Conservation (phyloP, 1,140 invertebrate genomes). For the Heliconius hermathena region DNA sequence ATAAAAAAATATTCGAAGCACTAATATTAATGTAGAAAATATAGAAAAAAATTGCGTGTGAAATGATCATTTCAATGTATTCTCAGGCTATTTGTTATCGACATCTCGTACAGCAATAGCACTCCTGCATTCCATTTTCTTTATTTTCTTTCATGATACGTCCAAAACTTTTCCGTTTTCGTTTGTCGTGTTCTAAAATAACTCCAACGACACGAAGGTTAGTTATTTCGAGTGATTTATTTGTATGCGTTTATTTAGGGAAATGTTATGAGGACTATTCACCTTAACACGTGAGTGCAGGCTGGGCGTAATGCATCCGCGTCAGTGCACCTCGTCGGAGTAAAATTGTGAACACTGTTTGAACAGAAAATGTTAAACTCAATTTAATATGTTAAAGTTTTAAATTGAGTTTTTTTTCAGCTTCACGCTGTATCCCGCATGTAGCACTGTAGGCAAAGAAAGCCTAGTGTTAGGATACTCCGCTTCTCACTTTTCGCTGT, state of each 20-base stretch:
- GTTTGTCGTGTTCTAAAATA: slow-evolving; percentile 6
- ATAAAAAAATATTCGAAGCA: not conserved
- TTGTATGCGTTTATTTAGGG: slow-evolving; percentile 23
- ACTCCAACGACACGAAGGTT: slow-evolving; percentile 18
- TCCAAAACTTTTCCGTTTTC: slow-evolving; percentile 26
- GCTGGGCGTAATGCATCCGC: slow-evolving; percentile 5
- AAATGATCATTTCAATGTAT: slow-evolving; percentile 21
- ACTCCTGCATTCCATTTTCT: slow-evolving; percentile 19
- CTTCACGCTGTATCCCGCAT: no score
- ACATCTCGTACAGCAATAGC: slow-evolving; percentile 15
- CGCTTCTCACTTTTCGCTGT: no score
- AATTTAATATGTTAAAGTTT: not conserved
- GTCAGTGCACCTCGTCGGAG: not conserved
- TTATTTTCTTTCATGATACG: slow-evolving; percentile 34
- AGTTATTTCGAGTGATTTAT: slow-evolving; percentile 22
- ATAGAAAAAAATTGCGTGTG: not conserved
- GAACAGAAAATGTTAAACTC: slow-evolving; percentile 20
- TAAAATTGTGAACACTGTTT: slow-evolving; percentile 3
- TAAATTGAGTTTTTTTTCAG: not conserved
- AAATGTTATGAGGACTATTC: slow-evolving; percentile 21
- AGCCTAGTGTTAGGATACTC: no score
- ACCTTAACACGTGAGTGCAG: slow-evolving; percentile 19
- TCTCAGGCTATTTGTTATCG: slow-evolving; percentile 27
- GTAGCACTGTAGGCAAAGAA: no score
- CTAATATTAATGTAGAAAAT: no score